These are phyloP conservation scores for Rhimphoctona megacephalus DNA, from an alignment of 2,888 invertebrate species.

Conservation along the genomic window DNA sequence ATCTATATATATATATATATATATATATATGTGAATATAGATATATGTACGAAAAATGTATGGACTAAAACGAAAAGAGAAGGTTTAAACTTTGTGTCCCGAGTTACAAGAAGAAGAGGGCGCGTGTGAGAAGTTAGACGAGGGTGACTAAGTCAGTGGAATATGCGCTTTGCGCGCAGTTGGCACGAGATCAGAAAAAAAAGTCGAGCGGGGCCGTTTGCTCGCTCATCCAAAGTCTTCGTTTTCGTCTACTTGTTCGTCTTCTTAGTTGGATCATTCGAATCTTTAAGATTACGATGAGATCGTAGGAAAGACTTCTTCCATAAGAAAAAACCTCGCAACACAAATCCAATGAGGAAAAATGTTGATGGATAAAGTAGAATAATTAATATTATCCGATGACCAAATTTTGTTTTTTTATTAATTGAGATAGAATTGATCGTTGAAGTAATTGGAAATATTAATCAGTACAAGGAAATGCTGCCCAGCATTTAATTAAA, in stretches of 20 bases:
- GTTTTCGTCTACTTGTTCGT: slow-evolving; percentile 48
- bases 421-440: neutral
- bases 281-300: slow-evolving; percentile 29
- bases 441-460: neutral
- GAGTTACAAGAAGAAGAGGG: slow-evolving; percentile 18
- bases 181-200: slow-evolving; percentile 79
- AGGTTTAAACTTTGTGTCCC: slow-evolving; percentile 7
- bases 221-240: slow-evolving; percentile 26
- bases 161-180: slow-evolving; percentile 79
- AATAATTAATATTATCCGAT: neutral
- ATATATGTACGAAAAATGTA: slow-evolving; percentile 45
- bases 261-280: slow-evolving; percentile 28
- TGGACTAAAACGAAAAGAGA: slow-evolving; percentile 48
- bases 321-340: neutral
- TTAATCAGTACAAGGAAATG: neutral
- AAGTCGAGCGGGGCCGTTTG: slow-evolving; percentile 58
- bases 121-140: slow-evolving; percentile 43
- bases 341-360: neutral
- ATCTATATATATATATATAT: slow-evolving; percentile 22
- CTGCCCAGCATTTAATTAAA: neutral
- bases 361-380: neutral
- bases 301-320: neutral
- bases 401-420: neutral
- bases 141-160: slow-evolving; percentile 71
- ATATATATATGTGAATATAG: neutral